Evolutionary conservation across 2,888 invertebrate species (phyloP).

Genomic region (Drosophila sordidula): DNA sequence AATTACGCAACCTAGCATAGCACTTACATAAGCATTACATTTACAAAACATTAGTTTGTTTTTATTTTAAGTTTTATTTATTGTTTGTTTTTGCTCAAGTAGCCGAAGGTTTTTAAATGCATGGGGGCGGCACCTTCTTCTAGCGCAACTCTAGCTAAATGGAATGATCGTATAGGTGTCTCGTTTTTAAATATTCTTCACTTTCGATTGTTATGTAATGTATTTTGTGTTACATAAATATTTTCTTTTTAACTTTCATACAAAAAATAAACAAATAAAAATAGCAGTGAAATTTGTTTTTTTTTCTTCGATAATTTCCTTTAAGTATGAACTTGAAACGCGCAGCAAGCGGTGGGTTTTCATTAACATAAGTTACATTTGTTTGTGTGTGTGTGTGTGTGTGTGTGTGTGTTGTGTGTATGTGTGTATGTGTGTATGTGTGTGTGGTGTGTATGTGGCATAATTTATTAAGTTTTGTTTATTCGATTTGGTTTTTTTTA

Average conservation of each 20-base stretch:
- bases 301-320: not conserved
- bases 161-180: conserved; percentile 81
- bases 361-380: conserved; percentile 45
- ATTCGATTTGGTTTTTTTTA: conserved; percentile 9
- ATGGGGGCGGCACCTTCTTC: conserved; percentile 54
- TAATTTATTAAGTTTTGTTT: conserved; percentile 27
- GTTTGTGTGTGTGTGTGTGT: conserved; percentile 11
- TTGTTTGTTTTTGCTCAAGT: conserved; percentile 48
- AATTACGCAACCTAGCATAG: conserved; percentile 16
- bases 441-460: conserved; percentile 17
- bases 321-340: conserved; percentile 66
- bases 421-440: conserved; percentile 1
- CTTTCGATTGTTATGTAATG: conserved; percentile 18
- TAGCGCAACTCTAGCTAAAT: conserved; percentile 69
- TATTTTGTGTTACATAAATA: conserved; percentile 10
- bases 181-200: conserved; percentile 38
- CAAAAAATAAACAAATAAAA: conserved; percentile 29
- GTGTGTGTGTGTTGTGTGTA: too few relatives aligned
- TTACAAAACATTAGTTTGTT: conserved; percentile 46
- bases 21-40: conserved; percentile 42
- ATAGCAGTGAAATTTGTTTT: not conserved
- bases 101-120: conserved; percentile 76
- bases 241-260: conserved; percentile 31
- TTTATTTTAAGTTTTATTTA: conserved; percentile 4
- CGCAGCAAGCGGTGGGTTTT: conserved; percentile 78